Base-by-base conservation (phyloP, 2,888 invertebrate genomes). In the Drosophila ezoana region DNA sequence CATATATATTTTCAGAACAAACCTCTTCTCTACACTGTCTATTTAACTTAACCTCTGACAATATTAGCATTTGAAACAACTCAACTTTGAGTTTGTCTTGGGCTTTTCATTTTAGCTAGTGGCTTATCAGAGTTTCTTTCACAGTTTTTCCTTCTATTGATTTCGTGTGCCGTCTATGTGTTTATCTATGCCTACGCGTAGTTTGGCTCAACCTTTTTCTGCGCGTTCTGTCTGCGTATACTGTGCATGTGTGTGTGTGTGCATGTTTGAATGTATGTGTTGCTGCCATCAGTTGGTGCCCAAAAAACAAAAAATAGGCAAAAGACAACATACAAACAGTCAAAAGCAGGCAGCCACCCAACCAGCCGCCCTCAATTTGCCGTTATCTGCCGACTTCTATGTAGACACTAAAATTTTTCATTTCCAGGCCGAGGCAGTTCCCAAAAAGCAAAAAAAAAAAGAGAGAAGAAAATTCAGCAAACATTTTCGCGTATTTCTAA, bases 401-500 rank as follows among this genome's bases (percentile, higher is more conserved):
- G 88, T 85, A 82, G 88, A 84, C 84, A 80, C 83, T 84, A 73
- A 83, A 86, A 86, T 66, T 88, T 85, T 87, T 83, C 88, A 83
- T 83, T 83, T 83, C 74, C 79, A 81, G 82, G 73, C 81, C 67
- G 28, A 69, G 72, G 14, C 67, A 72, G 57, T 32, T 35, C 43
- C 56, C 18, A 38, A 51, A 69, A 49, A 33, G 4, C 16, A 41
- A 38, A 41, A 35, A 41, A 44, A 14, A 14, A 41, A 38, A 32
- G 28, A 60, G 33, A 35, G n/a, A 56, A 51, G 67, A 69, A 68
- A 74, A 72, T 67, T 79, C 75, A 68, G 89, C 78, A 89, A 88
- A 81, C 81, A 79, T 78, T 80, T 89, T 81, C 89, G 85, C 85
- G 81, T 89, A 85, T 89, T 89, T 89, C 89, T 89, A 89, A 89